phyloP scores from a whole-genome alignment of 2,797 vertebrate species.

The Austrolebias charrua region DNA sequence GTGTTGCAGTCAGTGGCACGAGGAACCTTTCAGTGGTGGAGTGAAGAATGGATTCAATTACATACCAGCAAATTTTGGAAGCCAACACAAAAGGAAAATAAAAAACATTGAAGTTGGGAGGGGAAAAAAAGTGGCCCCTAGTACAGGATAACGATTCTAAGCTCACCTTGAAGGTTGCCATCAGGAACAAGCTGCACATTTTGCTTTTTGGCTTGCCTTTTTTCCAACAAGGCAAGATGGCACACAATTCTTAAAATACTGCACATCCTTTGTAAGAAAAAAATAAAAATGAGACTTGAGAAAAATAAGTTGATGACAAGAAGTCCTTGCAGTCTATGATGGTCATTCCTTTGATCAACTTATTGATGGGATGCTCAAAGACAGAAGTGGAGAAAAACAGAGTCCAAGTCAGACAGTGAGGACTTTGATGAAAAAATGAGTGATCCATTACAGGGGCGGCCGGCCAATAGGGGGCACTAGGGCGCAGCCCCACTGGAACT shows the following conservation, averaged over 20 bases:
- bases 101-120: too few species aligned
- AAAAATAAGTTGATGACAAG: too few species aligned
- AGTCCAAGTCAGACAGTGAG: too few species aligned
- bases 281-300: neutral
- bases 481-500: too few species aligned
- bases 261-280: neutral
- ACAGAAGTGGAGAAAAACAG: too few species aligned
- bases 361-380: too few species aligned
- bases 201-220: neutral
- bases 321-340: neutral
- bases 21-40: neutral
- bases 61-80: neutral
- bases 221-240: too few species aligned
- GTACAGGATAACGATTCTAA: neutral
- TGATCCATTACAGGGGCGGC: too few species aligned
- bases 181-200: neutral
- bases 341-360: too few species aligned
- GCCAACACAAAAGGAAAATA: neutral
- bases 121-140: neutral
- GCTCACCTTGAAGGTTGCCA: neutral
- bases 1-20: neutral
- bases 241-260: neutral
- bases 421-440: too few species aligned
- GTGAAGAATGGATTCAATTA: conserved; percentile 16
- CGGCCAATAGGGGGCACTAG: too few species aligned